Percentiles rank a stretch among this genome's conserved stretches.
Evolutionary conservation across 2,113 vertebrate species (phyloP).

Genomic region (Hoplias malabaricus): DNA sequence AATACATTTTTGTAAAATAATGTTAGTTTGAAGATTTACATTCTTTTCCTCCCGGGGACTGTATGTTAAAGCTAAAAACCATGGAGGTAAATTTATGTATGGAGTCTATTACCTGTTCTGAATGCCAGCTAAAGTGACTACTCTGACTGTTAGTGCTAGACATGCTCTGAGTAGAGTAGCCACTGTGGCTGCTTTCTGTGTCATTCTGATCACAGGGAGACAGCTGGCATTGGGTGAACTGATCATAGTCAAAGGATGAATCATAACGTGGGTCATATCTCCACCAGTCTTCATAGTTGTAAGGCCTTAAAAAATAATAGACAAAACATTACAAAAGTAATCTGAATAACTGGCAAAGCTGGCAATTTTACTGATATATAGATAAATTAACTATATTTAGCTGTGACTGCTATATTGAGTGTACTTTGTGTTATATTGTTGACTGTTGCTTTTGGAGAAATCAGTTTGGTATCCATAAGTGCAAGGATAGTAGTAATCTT

Average conservation of each 20-base stretch:
- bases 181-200: background rate
- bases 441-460: background rate
- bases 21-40: no score
- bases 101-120: background rate
- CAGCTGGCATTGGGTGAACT: background rate
- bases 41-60: no score
- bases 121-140: background rate
- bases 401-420: background rate
- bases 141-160: background rate
- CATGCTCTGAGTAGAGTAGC: conserved; percentile 1
- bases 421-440: background rate
- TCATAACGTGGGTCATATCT: background rate
- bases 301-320: background rate
- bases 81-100: background rate
- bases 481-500: background rate
- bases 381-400: background rate
- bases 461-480: background rate
- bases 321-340: background rate
- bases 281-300: background rate
- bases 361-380: background rate
- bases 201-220: background rate
- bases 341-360: background rate
- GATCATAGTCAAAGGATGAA: background rate
- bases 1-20: no score
- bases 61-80: background rate